Conservation (phyloP, 1,140 invertebrate genomes). For the Ganaspis sp. region DNA sequence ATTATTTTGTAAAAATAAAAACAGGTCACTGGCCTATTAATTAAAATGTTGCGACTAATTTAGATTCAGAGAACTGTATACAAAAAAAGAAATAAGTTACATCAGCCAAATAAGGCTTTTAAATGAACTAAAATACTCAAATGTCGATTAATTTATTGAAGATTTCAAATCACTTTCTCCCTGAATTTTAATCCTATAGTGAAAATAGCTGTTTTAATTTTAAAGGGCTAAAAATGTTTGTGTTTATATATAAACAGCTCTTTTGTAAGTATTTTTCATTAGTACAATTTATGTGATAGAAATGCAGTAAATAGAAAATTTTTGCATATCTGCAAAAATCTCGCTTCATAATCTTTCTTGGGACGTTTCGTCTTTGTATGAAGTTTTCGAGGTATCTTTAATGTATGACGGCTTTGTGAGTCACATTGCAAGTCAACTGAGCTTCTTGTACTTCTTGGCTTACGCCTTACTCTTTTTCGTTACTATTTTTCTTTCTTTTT, state of each 20-base stretch:
- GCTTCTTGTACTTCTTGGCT: not conserved
- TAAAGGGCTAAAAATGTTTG: not conserved
- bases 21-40: no score
- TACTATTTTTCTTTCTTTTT: not conserved
- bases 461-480: not conserved
- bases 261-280: not conserved
- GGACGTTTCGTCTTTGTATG: conserved; percentile 10
- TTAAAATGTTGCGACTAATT: no score
- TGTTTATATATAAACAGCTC: not conserved
- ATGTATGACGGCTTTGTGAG: conserved; percentile 43
- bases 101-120: no score
- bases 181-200: no score
- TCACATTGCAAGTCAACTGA: conserved; percentile 33
- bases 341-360: not conserved
- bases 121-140: no score
- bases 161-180: no score
- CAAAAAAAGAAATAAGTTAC: no score
- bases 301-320: not conserved
- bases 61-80: no score
- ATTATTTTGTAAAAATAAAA: no score
- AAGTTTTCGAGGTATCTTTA: conserved; percentile 39
- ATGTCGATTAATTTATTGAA: no score
- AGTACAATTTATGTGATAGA: not conserved
- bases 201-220: not conserved
- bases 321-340: conserved; percentile 2